Evolutionary conservation across 2,888 invertebrate species (phyloP), one percentile per base, ranked within the genome.

Genomic region (Troides oblongomaculatus): DNA sequence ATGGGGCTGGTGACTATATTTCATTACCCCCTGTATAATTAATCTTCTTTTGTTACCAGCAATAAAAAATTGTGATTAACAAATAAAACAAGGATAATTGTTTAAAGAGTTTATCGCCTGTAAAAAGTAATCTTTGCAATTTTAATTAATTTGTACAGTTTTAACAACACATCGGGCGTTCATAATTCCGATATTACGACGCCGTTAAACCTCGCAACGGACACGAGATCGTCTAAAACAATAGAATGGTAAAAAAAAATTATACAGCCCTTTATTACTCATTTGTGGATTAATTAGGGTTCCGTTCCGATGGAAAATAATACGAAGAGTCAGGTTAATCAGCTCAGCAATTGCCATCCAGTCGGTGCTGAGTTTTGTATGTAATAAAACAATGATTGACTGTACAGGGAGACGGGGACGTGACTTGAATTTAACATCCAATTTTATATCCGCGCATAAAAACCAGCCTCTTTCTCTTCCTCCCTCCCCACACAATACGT

Each of bases 371-470:
- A 77, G 79, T 77, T 77, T 77, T 76, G 79, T 80, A 76, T 77
- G 84, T 85, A 89, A 88, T 90, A 89, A 91, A 90, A 90, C 88
- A 90, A 91, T 90, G 89, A 90, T 90, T 87, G 89, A 90, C 89
- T 89, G 80, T 83, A 82, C 82, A 72, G 79, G 74, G 79, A 80
- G 79, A 79, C 78, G 75, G 68, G 74, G 72, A 85, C 88, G 90
- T 89, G 89, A 82, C 86, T 79, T 66, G 87, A 89, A 88, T 90
- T 87, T 88, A 84, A 87, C 81, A 84, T 78, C 69, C 83, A 81
- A 85, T 88, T 90, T 90, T 89, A 89, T 87, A 86, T 76, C 80
- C 79, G 70, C 74, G 80, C 85, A 81, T 90, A 88, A 90, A 89
- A 88, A 86, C 81, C 75, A 81, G 77, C 74, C 76, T 75, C 76